Percentiles rank a stretch among this genome's conserved stretches.
Evolutionary conservation across 1,140 invertebrate species (phyloP).

Genomic region (Panulirus ornatus): DNA sequence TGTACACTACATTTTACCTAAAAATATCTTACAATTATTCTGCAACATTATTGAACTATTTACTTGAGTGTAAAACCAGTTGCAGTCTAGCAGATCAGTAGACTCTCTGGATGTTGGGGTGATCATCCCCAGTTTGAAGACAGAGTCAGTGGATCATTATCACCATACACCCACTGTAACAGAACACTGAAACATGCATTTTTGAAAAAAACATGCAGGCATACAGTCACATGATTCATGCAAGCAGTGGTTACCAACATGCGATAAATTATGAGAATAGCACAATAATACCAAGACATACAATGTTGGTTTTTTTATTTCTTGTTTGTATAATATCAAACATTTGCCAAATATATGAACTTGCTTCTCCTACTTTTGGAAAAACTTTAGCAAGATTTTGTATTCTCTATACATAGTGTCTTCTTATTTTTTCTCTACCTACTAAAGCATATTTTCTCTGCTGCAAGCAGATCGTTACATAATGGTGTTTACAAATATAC

Average conservation of each 20-base stretch:
- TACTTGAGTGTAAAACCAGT: conserved; percentile 35
- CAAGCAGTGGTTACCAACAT: no score
- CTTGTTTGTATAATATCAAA: not conserved
- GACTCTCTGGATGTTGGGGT: conserved; percentile 32
- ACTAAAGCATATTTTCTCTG: no score
- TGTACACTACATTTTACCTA: not conserved
- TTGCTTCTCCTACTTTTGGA: no score
- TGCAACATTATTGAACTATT: conserved; percentile 20
- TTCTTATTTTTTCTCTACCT: not conserved
- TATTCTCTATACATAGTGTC: no score
- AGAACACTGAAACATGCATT: conserved; percentile 40
- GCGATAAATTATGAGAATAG: conserved; percentile 1
- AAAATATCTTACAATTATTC: not conserved
- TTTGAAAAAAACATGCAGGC: not conserved
- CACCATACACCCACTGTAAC: conserved; percentile 43
- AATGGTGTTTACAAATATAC: no score
- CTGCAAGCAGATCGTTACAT: no score
- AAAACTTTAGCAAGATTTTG: no score
- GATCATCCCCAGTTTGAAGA: conserved; percentile 52
- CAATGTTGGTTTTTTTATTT: not conserved
- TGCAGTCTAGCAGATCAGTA: conserved; percentile 38
- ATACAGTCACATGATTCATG: conserved; percentile 12
- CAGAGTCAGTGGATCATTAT: conserved; percentile 33
- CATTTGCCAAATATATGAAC: no score
- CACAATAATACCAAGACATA: conserved; percentile 1